Evolutionary conservation across 2,888 invertebrate genomes (phyloP), one percentile per base, ranked within the genome.

Genomic region (Drosophila lacicola): DNA sequence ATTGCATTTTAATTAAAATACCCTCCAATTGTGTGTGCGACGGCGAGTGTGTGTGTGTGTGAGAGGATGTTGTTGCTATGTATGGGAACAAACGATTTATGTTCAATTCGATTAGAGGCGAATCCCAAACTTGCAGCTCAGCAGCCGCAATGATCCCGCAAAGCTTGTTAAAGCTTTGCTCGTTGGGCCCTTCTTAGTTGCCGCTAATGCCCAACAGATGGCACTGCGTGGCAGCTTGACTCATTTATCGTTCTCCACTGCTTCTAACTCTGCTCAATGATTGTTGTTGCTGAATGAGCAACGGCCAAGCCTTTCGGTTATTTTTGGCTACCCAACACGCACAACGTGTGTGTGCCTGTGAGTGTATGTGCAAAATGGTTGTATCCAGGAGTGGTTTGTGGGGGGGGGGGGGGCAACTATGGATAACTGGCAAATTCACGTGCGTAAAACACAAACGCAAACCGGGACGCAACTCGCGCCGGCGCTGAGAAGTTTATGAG

Each of bases 171-270:
- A 79, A 82, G 80, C 76, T 80, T 70, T 37, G 46, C 49, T 65
- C 55, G 34, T 50, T 58, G 44, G 60, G 61, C 69, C 79, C 84
- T 70, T 66, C 49, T 42, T 53, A 66, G 70, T 68, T 83, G 47
- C 67, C 44, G 65, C 74, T 65, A 72, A 69, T 71, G 76, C 17
- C 82, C 83, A 77, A 75, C 86, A 84, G 83, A 84, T 85, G 83
- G 83, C 82, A 53, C 58, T 70, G 64, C 46, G 25, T 50, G 39
- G 37, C 14, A 9, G 47, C 9, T 53, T 67, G 49, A 60, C 58
- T 60, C 77, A 64, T 47, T 68, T 58, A 55, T 64, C 47, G 54
- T 49, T 61, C 57, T 55, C 46, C 44, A 49, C 53, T 46, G 46
- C 47, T 41, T 61, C 74, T 78, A 73, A 76, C 57, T 78, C 65